Conservation (phyloP, 2,888 invertebrate genomes). For the Protophormia terraenovae region DNA sequence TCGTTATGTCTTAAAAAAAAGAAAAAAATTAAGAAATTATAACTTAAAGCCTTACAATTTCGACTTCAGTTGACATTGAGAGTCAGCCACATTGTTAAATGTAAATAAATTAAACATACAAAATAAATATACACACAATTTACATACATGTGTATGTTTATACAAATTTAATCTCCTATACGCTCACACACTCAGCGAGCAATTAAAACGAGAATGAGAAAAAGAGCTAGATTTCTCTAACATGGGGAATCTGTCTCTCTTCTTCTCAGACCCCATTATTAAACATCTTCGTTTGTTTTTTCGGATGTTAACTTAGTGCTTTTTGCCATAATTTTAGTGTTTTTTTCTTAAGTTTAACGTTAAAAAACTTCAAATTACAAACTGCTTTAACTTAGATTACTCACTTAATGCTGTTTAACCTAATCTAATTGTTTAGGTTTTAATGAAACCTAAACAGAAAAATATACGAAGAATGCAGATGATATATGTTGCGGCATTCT, state of each 20-base stretch:
- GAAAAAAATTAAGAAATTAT: not conserved
- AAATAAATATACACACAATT: not conserved
- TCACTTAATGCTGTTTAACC: too few relatives aligned
- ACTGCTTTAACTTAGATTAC: too few relatives aligned
- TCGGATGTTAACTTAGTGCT: not conserved
- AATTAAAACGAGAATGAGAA: constrained; percentile 3
- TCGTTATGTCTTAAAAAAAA: not conserved
- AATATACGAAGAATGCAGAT: too few relatives aligned
- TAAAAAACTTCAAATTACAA: too few relatives aligned
- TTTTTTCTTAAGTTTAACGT: too few relatives aligned
- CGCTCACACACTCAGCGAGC: not conserved
- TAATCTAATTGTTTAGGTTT: too few relatives aligned
- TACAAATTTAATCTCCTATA: not conserved
- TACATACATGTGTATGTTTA: not conserved
- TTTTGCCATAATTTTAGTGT: too few relatives aligned
- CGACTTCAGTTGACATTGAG: constrained; percentile 63
- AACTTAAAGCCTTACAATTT: constrained; percentile 62
- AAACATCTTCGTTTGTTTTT: not conserved
- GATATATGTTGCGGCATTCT: too few relatives aligned
- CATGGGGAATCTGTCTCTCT: not conserved
- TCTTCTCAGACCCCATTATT: not conserved
- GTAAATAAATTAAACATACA: constrained; percentile 21
- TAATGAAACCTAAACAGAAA: too few relatives aligned
- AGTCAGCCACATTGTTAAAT: constrained; percentile 24
- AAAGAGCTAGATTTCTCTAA: constrained; percentile 6